Conservation (phyloP, 2,888 invertebrate genomes). For the Epiblema foenella region DNA sequence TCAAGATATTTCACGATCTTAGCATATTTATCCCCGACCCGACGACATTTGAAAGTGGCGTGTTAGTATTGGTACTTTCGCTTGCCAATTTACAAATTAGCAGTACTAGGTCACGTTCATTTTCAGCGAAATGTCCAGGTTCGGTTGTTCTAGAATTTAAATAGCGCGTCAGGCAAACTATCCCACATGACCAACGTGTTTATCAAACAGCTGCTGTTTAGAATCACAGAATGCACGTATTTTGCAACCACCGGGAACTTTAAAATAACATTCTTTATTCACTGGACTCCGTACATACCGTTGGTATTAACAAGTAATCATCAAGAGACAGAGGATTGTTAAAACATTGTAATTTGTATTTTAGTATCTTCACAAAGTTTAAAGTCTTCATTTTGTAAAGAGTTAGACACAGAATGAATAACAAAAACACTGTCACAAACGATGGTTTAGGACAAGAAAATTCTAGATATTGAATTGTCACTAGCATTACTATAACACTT, state of each 20-base stretch:
- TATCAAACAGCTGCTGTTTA: conserved; percentile 23
- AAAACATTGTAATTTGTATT: conserved; percentile 56
- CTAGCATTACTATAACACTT: conserved; percentile 25
- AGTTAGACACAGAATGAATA: conserved; percentile 53
- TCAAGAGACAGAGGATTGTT: conserved; percentile 59
- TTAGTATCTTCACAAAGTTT: conserved; percentile 54
- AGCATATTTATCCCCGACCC: conserved; percentile 21
- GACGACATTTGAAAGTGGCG: conserved; percentile 35
- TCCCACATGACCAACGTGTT: conserved; percentile 34
- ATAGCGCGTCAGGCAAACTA: conserved; percentile 37
- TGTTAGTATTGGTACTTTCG: conserved; percentile 58
- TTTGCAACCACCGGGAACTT: conserved; percentile 42
- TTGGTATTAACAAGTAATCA: conserved; percentile 50
- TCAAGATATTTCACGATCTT: conserved; percentile 32
- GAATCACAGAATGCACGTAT: conserved; percentile 50
- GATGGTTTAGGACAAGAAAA: conserved; percentile 47
- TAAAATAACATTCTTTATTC: conserved; percentile 48
- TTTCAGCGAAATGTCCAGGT: conserved; percentile 45
- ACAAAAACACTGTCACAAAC: conserved; percentile 55
- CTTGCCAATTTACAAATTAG: conserved; percentile 49
- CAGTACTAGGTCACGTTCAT: conserved; percentile 40
- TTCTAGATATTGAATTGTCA: conserved; percentile 37
- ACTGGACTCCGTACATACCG: conserved; percentile 55
- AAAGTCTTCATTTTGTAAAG: conserved; percentile 58
- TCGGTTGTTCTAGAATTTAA: conserved; percentile 28